Percentiles rank a stretch among this genome's conserved stretches.
Evolutionary conservation across 92 coral and sea anemone species (phyloP).

Genomic region (Siderastrea radians): DNA sequence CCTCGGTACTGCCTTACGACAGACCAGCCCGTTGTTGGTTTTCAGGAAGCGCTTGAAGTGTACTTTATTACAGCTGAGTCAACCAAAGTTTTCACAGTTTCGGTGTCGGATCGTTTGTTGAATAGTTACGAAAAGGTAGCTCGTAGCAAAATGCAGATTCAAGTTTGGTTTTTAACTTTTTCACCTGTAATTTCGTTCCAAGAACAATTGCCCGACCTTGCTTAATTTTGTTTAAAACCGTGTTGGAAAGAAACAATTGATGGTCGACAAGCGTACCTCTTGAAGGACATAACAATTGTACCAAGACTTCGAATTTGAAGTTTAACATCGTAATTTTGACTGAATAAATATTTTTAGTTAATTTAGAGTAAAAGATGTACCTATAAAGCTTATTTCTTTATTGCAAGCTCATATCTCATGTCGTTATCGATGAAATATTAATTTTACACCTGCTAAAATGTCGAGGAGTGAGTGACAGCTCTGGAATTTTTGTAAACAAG

Average conservation of each 20-base stretch:
- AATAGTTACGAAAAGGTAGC: not conserved
- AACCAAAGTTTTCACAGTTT: not conserved
- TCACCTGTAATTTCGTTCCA: too few relatives aligned
- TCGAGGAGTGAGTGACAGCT: not conserved
- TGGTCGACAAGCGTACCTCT: not conserved
- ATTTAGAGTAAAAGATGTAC: not conserved
- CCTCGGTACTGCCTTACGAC: too few relatives aligned
- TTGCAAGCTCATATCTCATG: not conserved
- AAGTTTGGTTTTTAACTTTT: not conserved
- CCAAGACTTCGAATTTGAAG: not conserved
- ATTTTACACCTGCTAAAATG: not conserved
- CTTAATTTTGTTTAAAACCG: not conserved
- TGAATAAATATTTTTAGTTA: not conserved
- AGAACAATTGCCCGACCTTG: not conserved
- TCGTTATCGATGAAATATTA: not conserved
- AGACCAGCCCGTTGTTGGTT: not conserved
- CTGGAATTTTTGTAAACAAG: not conserved
- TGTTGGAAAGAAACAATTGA: not conserved
- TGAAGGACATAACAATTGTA: not conserved
- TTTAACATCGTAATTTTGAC: not conserved
- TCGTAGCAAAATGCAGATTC: not conserved
- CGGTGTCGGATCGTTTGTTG: constrained; percentile 5
- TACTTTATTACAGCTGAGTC: constrained; percentile 7
- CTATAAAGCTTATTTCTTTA: not conserved
- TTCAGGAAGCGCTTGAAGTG: constrained; percentile 26